Conservation (phyloP, 2,113 vertebrate species). For the Theristicus caerulescens region DNA sequence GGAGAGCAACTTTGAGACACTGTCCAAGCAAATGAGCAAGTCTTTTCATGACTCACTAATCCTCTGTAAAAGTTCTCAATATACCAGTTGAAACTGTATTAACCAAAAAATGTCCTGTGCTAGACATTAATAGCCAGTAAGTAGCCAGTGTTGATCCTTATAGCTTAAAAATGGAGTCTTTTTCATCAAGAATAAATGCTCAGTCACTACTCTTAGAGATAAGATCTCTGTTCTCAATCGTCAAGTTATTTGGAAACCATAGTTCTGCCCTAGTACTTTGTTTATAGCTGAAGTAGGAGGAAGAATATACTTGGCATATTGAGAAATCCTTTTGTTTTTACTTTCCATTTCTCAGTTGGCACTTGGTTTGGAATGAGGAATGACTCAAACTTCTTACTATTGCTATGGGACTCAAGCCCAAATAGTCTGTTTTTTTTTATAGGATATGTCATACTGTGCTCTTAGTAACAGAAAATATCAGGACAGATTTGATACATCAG, state of each 20-base stretch:
- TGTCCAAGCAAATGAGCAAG: not conserved
- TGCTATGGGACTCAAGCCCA: not conserved
- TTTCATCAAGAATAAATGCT: not conserved
- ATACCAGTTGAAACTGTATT: not conserved
- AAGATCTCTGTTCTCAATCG: not conserved
- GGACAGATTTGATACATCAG: not conserved
- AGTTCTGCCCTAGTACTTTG: not conserved
- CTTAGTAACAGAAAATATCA: not conserved
- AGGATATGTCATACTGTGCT: not conserved
- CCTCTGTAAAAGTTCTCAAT: not conserved
- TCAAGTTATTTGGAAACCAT: not conserved
- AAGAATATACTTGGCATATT: not conserved
- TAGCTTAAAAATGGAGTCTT: not conserved
- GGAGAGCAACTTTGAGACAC: not conserved
- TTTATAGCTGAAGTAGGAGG: not conserved
- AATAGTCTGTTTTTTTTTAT: not conserved
- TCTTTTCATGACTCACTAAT: not conserved
- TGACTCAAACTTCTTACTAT: not conserved
- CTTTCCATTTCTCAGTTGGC: not conserved
- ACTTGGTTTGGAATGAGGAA: not conserved
- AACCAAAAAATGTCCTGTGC: not conserved
- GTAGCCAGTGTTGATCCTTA: not conserved
- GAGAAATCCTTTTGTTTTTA: not conserved
- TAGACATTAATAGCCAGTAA: not conserved
- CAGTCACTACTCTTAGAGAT: not conserved